phyloP scores from a whole-genome alignment of 2,888 invertebrate species.

The Oligia fasciuncula region DNA sequence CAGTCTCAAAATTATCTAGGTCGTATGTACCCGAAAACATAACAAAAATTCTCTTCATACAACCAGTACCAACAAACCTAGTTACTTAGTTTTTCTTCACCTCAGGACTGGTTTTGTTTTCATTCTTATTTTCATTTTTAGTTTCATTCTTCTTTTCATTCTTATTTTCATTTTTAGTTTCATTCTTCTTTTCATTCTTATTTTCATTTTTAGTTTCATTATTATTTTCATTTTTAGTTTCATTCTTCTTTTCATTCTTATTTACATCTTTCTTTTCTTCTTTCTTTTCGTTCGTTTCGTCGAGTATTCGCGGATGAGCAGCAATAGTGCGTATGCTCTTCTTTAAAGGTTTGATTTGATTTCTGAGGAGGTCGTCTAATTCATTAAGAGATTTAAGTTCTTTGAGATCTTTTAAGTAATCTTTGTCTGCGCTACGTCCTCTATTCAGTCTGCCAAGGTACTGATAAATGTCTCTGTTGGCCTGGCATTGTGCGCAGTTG shows the following conservation, averaged over 20 bases:
- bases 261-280: conserved; percentile 63
- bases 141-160: conserved; percentile 59
- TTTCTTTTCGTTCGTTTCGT: conserved; percentile 71
- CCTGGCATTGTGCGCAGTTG: conserved; percentile 90
- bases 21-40: conserved; percentile 25
- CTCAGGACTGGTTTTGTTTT: conserved; percentile 51
- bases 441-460: conserved; percentile 82
- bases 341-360: conserved; percentile 82
- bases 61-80: conserved; percentile 28
- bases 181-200: too few species aligned
- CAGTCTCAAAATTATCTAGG: conserved; percentile 83
- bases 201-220: conserved; percentile 51
- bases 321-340: conserved; percentile 80
- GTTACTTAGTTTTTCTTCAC: conserved; percentile 31
- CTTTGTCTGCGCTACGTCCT: conserved; percentile 79
- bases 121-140: conserved; percentile 10
- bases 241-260: conserved; percentile 63
- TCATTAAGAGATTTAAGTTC: conserved; percentile 83
- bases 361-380: conserved; percentile 82
- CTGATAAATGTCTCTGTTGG: conserved; percentile 77
- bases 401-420: conserved; percentile 82
- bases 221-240: conserved; percentile 61
- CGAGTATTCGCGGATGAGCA: conserved; percentile 78
- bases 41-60: conserved; percentile 36
- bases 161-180: conserved; percentile 16